Evolutionary conservation across 2,888 invertebrate species (phyloP), one percentile per base, ranked within the genome.

Genomic region (Rotaria socialis): DNA sequence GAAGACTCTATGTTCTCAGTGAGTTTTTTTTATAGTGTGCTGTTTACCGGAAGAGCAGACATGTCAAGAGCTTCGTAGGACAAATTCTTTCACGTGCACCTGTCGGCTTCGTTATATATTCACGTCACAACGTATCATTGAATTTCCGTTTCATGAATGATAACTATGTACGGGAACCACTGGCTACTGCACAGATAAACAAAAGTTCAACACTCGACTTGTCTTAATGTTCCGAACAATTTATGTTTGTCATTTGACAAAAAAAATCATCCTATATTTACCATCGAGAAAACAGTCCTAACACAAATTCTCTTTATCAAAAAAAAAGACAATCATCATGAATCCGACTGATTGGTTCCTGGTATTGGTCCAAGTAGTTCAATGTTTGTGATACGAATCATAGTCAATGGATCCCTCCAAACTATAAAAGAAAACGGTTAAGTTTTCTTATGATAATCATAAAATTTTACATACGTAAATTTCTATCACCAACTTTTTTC

Each of bases 351-450:
- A 80, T 80, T 80, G 47, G 80, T 80, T 47, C 80, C 80, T n/a
- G 80, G 80, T 47, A 80, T 47, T n/a, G 80, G 47, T 47, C 47
- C 43, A 11, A 47, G 43, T 47, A 80, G 47, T 47, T 80, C 80
- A 80, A 80, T 80, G 11, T 80, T 47, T 47, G 80, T 80, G 11
- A 80, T 80, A n/a, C 80, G 80, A 47, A 80, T 43, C 47, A 80
- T 47, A 2, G 80, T 80, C 2, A 80, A 80, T 80, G 80, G 80
- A 43, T 47, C 47, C 24, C 47, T 47, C 47, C 47, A 47, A 43
- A 80, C 80, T 80, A 80, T 24, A 14, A 47, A 80, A 80, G 1
- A 19, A 43, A 11, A 80, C 19, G 3, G 22, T 41, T 47, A 47
- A n/a, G 4, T 43, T 41, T n/a, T 80, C 43, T 11, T 22, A 41